phyloP scores from a whole-genome alignment of 2,888 invertebrate genomes.

The Agrochola lychnidis region DNA sequence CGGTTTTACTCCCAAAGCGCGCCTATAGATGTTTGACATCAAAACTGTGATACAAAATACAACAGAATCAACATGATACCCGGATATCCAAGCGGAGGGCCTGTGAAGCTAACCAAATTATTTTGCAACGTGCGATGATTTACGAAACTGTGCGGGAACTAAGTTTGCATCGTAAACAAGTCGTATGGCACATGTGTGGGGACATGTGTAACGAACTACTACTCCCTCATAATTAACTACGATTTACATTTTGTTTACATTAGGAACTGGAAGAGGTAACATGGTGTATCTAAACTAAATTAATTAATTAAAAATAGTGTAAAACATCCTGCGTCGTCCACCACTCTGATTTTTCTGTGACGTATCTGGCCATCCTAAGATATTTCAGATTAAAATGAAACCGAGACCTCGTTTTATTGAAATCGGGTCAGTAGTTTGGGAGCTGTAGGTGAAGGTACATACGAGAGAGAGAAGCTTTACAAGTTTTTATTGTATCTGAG shows the following conservation, averaged over 20 bases:
- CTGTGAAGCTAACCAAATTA: constrained; percentile 45
- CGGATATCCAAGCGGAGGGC: not conserved
- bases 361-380: not conserved
- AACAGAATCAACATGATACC: not conserved
- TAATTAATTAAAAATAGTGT: not conserved
- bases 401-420: not conserved
- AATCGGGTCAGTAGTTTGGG: not conserved
- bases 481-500: not conserved
- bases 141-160: constrained; percentile 47
- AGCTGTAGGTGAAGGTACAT: not conserved
- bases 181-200: constrained; percentile 53
- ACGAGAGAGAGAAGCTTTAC: not conserved
- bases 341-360: not conserved
- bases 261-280: not conserved
- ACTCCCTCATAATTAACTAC: constrained; percentile 28
- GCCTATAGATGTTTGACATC: too few species aligned
- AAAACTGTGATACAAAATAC: not conserved
- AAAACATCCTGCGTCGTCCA: not conserved
- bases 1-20: too few species aligned
- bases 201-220: constrained; percentile 49
- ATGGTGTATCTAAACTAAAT: not conserved
- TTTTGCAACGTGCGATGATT: constrained; percentile 59
- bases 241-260: constrained; percentile 39
- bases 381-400: not conserved
- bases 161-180: constrained; percentile 66